Conservation (phyloP, 2,888 invertebrate genomes). For the Cenopis cana region DNA sequence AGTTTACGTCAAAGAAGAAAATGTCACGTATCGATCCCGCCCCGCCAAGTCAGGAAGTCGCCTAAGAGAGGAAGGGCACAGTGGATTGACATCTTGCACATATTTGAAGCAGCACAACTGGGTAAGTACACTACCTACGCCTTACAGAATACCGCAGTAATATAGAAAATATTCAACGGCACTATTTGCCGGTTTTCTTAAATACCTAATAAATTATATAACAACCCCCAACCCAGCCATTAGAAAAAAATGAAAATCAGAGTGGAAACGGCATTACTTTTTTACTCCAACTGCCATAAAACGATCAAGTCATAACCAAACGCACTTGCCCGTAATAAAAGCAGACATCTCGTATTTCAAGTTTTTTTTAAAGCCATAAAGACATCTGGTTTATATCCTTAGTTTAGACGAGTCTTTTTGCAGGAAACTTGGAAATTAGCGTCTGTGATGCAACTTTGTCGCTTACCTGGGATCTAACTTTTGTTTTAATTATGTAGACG, state of each 20-base stretch:
- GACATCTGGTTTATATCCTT: conserved; percentile 34
- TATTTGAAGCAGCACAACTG: no score
- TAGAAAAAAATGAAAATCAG: conserved; percentile 33
- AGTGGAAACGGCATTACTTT: conserved; percentile 24
- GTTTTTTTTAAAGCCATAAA: conserved; percentile 30
- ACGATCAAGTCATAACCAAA: conserved; percentile 40
- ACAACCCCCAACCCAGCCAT: not conserved
- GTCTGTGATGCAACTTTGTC: conserved; percentile 27
- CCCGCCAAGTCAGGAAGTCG: no score
- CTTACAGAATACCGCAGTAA: no score
- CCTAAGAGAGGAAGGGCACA: no score
- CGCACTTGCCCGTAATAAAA: conserved; percentile 36
- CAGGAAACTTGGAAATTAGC: conserved; percentile 24
- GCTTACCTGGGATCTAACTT: conserved; percentile 23
- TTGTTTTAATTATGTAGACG: conserved; percentile 17
- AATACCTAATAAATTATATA: conserved; percentile 5
- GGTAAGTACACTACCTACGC: no score
- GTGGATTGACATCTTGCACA: no score
- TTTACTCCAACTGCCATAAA: conserved; percentile 31
- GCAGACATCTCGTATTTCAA: conserved; percentile 32
- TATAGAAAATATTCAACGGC: no score
- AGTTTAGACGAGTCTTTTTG: conserved; percentile 29
- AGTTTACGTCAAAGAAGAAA: no score
- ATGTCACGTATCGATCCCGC: no score
- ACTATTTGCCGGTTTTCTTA: no score